Conservation (phyloP, 2,113 vertebrate species). For the Hyaena hyaena region DNA sequence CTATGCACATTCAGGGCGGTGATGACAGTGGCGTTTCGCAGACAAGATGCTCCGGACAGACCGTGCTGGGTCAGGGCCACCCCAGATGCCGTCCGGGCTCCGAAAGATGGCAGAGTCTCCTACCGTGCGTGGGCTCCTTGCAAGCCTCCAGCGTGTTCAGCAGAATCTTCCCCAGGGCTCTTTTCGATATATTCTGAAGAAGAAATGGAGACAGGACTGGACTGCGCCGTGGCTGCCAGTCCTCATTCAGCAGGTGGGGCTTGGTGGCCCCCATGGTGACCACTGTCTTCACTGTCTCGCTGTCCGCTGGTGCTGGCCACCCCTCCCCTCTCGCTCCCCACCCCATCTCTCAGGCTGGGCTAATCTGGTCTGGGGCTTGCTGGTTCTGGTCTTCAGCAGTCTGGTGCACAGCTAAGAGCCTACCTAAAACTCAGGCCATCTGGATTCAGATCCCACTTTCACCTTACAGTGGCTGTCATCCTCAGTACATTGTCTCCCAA, state of each 20-base stretch:
- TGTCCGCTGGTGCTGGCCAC: neutral
- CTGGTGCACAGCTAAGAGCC: neutral
- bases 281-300: neutral
- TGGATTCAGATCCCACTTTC: neutral
- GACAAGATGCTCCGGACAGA: neutral
- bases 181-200: conserved; percentile 92
- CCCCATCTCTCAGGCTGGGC: neutral
- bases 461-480: neutral
- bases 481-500: neutral
- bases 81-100: fast-evolving
- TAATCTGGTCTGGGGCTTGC: neutral
- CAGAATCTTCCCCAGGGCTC: conserved; percentile 94
- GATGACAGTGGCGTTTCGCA: neutral
- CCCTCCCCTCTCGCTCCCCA: too few species aligned
- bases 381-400: neutral
- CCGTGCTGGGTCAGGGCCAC: neutral
- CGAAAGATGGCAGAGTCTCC: conserved; percentile 23
- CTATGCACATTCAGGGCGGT: neutral
- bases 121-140: conserved; percentile 90
- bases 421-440: neutral
- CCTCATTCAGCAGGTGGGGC: neutral
- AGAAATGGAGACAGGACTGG: conserved; percentile 44
- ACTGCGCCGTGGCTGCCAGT: neutral
- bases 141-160: conserved; percentile 94
- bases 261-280: too few species aligned